Percentiles rank a stretch among this genome's conserved stretches.
These are phyloP conservation scores for Gymnobelideus leadbeateri DNA, from an alignment of 2,113 vertebrate species.

Conservation along the genomic window DNA sequence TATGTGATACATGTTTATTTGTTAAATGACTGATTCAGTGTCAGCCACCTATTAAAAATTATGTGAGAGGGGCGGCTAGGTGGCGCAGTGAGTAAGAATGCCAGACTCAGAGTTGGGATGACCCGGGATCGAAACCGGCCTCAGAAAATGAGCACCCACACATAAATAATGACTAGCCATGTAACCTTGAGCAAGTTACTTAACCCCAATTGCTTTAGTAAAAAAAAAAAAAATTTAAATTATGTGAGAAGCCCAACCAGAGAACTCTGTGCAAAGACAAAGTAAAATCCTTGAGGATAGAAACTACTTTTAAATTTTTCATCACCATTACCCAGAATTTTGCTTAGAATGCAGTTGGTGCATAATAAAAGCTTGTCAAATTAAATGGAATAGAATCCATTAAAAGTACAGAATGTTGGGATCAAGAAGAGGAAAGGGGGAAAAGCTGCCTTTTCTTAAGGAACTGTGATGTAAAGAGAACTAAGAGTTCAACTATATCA, in stretches of 20 bases:
- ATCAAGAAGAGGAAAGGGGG: not conserved
- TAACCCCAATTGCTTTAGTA: no score
- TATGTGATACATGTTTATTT: not conserved
- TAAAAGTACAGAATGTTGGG: not conserved
- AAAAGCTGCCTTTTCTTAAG: not conserved
- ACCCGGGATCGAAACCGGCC: no score
- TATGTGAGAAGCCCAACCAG: not conserved
- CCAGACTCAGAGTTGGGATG: no score
- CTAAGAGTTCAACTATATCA: not conserved
- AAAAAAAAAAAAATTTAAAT: no score
- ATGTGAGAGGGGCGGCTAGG: no score
- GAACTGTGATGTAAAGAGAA: not conserved
- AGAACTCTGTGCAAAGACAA: not conserved
- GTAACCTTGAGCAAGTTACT: no score
- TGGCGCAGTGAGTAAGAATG: no score
- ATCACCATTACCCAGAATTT: not conserved
- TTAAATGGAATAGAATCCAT: not conserved
- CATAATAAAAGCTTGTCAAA: not conserved
- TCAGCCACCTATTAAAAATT: no score
- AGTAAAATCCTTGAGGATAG: not conserved
- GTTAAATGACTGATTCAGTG: not conserved
- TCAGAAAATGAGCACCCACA: no score
- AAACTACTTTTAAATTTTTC: not conserved
- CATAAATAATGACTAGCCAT: no score
- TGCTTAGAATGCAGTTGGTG: not conserved